Evolutionary conservation across 2,888 invertebrate species (phyloP).

Genomic region (Andrena praecox): DNA sequence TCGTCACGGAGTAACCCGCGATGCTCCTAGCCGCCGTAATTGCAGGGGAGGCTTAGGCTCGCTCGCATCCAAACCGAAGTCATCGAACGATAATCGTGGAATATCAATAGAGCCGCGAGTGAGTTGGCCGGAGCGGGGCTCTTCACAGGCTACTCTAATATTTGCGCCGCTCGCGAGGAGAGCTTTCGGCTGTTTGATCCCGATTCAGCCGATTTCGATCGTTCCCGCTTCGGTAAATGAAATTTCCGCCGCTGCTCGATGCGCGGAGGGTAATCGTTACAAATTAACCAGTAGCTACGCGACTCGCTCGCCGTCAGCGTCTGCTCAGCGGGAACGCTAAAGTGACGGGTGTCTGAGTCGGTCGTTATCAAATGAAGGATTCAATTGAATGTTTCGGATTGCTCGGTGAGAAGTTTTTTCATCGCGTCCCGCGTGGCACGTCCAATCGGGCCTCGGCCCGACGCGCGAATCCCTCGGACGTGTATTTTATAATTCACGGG

Average conservation of each 20-base stretch:
- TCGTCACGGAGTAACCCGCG: conserved; percentile 27
- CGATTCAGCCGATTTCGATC: conserved; percentile 18
- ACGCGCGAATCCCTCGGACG: conserved; percentile 4
- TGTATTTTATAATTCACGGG: conserved; percentile 21
- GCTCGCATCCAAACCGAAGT: conserved; percentile 30
- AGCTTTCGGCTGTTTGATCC: not conserved
- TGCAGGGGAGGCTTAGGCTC: conserved; percentile 35
- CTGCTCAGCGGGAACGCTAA: not conserved
- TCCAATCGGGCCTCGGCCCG: not conserved
- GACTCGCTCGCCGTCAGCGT: too few species aligned
- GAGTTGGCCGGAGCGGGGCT: not conserved
- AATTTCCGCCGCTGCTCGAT: not conserved
- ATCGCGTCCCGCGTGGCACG: not conserved
- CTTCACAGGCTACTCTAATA: conserved; percentile 41
- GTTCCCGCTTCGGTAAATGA: not conserved
- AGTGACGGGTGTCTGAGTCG: not conserved
- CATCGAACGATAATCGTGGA: conserved; percentile 39
- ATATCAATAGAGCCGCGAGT: conserved; percentile 31
- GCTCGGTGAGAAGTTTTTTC: not conserved
- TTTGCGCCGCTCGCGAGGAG: conserved; percentile 35
- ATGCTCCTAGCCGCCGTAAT: conserved; percentile 48
- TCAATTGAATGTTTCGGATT: not conserved
- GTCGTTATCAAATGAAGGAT: too few species aligned
- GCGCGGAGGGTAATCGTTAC: not conserved
- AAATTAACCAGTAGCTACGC: too few species aligned